Conservation (phyloP, 2,113 vertebrate species). For the Nettapus auritus region DNA sequence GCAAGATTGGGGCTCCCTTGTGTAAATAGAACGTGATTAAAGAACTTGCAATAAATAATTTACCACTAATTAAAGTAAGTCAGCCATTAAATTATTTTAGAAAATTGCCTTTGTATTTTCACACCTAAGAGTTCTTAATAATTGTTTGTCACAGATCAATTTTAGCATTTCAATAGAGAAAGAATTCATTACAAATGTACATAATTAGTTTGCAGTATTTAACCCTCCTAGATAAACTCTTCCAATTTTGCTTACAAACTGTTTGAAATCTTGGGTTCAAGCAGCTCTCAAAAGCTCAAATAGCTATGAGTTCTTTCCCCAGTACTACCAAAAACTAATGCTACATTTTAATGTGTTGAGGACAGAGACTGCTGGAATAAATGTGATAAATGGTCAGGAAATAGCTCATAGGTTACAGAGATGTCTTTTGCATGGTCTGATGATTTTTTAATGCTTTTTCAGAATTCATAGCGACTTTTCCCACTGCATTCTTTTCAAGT, state of each 20-base stretch:
- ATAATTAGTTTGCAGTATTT: conserved; percentile 19
- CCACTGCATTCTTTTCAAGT: neutral
- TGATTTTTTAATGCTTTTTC: conserved; percentile 1
- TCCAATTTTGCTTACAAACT: neutral
- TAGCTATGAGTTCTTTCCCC: neutral
- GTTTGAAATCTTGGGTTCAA: neutral
- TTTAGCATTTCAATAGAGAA: conserved; percentile 33
- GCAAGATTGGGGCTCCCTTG: neutral
- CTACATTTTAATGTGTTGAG: neutral
- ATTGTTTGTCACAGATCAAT: conserved; percentile 26
- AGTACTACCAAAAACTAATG: neutral
- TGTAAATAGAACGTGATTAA: neutral
- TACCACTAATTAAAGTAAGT: conserved; percentile 30
- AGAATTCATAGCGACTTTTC: neutral
- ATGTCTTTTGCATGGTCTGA: neutral
- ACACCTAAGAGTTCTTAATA: neutral
- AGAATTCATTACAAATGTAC: conserved; percentile 14
- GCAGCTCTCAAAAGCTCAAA: neutral
- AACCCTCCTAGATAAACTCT: neutral
- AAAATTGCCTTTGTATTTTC: conserved; percentile 14
- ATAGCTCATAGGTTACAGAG: neutral
- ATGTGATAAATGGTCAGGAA: neutral
- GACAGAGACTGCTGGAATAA: neutral
- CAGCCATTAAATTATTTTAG: conserved; percentile 58
- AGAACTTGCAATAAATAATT: conserved; percentile 37